Evolutionary conservation across 2,888 invertebrate species (phyloP).

Genomic region (Caenorhabditis doughertyi): DNA sequence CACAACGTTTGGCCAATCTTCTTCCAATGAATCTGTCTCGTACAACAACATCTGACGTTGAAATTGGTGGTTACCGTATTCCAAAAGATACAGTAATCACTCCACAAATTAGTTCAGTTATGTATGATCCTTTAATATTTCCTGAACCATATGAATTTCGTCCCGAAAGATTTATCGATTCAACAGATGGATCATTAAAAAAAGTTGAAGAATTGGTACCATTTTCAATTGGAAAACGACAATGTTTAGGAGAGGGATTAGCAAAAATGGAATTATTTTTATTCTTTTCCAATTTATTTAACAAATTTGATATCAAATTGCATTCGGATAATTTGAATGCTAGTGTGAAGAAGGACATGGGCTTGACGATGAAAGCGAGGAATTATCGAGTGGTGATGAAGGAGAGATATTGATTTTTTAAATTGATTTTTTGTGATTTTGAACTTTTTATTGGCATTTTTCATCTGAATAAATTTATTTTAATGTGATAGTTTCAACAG

Average conservation of each 20-base stretch:
- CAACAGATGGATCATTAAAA: slow-evolving; percentile 34
- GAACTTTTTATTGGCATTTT: too few relatives aligned
- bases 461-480: too few relatives aligned
- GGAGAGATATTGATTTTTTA: slow-evolving; percentile 22
- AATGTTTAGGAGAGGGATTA: slow-evolving; percentile 70
- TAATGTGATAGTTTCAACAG: too few relatives aligned
- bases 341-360: slow-evolving; percentile 38
- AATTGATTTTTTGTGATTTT: too few relatives aligned
- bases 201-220: slow-evolving; percentile 66
- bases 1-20: slow-evolving; percentile 63
- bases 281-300: slow-evolving; percentile 67
- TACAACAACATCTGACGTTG: slow-evolving; percentile 41
- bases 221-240: slow-evolving; percentile 71
- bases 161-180: slow-evolving; percentile 56
- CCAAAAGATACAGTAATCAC: slow-evolving; percentile 58
- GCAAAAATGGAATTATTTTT: slow-evolving; percentile 68
- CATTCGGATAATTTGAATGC: slow-evolving; percentile 37
- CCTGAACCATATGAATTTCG: slow-evolving; percentile 62
- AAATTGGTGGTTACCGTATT: slow-evolving; percentile 51
- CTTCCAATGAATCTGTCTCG: slow-evolving; percentile 61
- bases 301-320: slow-evolving; percentile 58
- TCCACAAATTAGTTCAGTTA: slow-evolving; percentile 67
- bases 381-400: slow-evolving; percentile 52
- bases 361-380: slow-evolving; percentile 59
- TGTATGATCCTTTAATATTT: slow-evolving; percentile 66